phyloP scores from a whole-genome alignment of 2,113 vertebrate genomes.

The Anoplopoma fimbria region DNA sequence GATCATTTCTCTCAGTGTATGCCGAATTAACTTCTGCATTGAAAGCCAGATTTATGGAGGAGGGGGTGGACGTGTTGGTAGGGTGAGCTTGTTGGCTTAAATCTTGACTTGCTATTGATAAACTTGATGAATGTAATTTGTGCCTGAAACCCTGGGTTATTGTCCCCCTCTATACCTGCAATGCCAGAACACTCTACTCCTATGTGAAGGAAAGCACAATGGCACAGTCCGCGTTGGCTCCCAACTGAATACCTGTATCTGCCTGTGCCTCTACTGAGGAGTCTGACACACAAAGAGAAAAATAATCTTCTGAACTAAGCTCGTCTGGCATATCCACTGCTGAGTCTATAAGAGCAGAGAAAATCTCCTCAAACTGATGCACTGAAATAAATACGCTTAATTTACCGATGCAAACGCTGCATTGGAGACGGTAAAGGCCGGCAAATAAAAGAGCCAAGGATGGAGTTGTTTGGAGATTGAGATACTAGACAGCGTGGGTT shows the following conservation, averaged over 20 bases:
- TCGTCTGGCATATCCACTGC: slow-evolving; percentile 79
- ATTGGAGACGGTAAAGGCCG: slow-evolving; percentile 73
- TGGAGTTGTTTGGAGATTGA: slow-evolving; percentile 74
- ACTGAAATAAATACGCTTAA: slow-evolving; percentile 82
- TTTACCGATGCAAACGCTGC: slow-evolving; percentile 66
- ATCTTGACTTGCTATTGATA: slow-evolving; percentile 79
- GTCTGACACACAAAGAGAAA: slow-evolving; percentile 82
- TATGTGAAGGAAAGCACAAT: slow-evolving; percentile 70
- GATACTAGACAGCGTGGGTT: slow-evolving; percentile 74
- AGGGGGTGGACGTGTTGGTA: slow-evolving; percentile 56
- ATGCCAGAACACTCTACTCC: slow-evolving; percentile 78
- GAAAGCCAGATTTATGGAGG: slow-evolving; percentile 71
- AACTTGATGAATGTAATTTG: slow-evolving; percentile 83
- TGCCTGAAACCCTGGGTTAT: slow-evolving; percentile 74
- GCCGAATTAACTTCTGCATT: slow-evolving; percentile 76
- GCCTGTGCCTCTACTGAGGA: slow-evolving; percentile 74
- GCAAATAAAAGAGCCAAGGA: slow-evolving; percentile 74
- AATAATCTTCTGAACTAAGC: slow-evolving; percentile 85
- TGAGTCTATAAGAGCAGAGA: slow-evolving; percentile 80
- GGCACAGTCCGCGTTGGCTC: slow-evolving; percentile 72
- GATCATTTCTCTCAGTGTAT: slow-evolving; percentile 55
- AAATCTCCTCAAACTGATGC: slow-evolving; percentile 82
- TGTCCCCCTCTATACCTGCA: slow-evolving; percentile 77
- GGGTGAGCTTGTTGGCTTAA: slow-evolving; percentile 77
- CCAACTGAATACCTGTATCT: slow-evolving; percentile 80